Base-by-base conservation (phyloP, 2,888 invertebrate genomes). In the Drosophila macrospina region DNA sequence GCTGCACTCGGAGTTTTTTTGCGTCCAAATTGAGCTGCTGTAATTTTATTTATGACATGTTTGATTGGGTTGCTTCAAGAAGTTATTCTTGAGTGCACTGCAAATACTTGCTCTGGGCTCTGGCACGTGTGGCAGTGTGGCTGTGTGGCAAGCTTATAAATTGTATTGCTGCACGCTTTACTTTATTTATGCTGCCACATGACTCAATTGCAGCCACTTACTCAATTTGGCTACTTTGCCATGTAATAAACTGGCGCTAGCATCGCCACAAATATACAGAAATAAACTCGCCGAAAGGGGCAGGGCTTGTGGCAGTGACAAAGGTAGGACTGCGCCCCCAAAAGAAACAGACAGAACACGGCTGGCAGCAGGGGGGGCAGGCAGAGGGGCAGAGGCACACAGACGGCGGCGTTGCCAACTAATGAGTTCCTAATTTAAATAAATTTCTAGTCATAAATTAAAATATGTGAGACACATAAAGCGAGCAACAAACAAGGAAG, bases 351-450 rank as follows among this genome's bases (percentile, higher is more conserved):
- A 0, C 20, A 41, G 7, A 5, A 48, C n/a, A n/a, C n/a, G n/a
- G n/a, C n/a, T 20, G 30, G 32, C 28, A n/a, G 11, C 26, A 7
- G 47, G 47, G 11, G n/a, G 2, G n/a, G 4, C n/a, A 34, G 56
- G 45, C 41, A 30, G 20, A 20, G 20, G 3, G 2, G 28, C 13
- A 39, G 30, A 39, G 30, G 32, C 16, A 5, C 16, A 16, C 32
- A 34, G 41, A 36, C 48, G 44, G 59, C 39, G 66, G 62, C 55
- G 72, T 55, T 76, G 86, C 74, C 69, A 85, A 85, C 89, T 86
- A 86, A 86, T 86, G 88, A 86, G 89, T 86, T 89, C 82, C 86
- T 86, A 86, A 86, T 86, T 86, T 86, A 87, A 86, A 86, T 86
- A 89, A 85, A 86, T 87, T 81, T 87, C 80, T 65, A 74, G 78